These are phyloP conservation scores for Lophotriccus pileatus DNA, from an alignment of 2,797 vertebrate species.

Conservation along the genomic window DNA sequence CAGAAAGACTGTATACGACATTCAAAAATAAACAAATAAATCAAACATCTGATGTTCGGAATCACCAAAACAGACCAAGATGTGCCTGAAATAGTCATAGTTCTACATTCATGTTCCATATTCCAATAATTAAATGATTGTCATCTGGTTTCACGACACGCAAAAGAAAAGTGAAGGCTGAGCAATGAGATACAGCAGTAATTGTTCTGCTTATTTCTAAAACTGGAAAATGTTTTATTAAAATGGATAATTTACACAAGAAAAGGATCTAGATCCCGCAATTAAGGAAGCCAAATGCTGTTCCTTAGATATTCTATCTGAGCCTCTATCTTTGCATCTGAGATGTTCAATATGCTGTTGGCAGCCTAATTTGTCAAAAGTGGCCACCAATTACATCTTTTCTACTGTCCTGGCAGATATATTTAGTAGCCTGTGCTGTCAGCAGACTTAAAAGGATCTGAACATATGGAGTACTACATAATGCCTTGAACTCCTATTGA, in stretches of 20 bases:
- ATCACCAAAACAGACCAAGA: background rate
- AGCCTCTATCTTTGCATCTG: background rate
- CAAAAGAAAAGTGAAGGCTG: background rate
- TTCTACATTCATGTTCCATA: accelerated
- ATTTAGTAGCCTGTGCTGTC: background rate
- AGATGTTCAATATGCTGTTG: background rate
- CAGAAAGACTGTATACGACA: background rate
- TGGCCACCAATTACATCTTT: background rate
- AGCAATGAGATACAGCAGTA: background rate
- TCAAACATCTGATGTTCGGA: background rate
- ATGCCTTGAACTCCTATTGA: background rate
- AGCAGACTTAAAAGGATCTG: background rate
- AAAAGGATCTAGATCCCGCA: background rate
- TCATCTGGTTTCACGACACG: background rate
- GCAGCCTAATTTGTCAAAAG: background rate
- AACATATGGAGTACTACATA: background rate
- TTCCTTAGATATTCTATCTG: background rate
- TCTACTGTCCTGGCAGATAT: background rate
- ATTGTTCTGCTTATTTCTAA: background rate
- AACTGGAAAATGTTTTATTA: background rate
- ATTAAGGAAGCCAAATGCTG: background rate
- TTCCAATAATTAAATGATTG: background rate
- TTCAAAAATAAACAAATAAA: background rate
- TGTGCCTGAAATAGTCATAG: background rate
- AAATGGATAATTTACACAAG: background rate